Conservation (phyloP, 2,888 invertebrate species). For the Cerceris ruficornis region DNA sequence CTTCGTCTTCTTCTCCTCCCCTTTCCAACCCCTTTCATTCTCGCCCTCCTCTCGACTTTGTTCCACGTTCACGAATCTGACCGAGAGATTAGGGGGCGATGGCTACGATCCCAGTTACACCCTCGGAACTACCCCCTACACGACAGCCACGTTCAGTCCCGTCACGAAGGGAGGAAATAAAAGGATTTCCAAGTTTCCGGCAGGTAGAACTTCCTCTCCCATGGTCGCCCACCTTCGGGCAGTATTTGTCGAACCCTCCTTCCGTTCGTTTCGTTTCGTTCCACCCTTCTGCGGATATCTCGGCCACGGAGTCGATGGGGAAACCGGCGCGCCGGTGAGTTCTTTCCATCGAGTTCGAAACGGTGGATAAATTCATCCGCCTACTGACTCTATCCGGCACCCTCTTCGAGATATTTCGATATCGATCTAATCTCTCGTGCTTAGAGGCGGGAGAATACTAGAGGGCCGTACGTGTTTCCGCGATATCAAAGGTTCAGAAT, state of each 20-base stretch:
- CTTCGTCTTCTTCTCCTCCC: slow-evolving; percentile 4
- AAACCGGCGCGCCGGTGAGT: slow-evolving; percentile 20
- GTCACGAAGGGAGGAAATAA: slow-evolving; percentile 58
- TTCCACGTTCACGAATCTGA: slow-evolving; percentile 17
- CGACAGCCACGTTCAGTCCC: slow-evolving; percentile 38
- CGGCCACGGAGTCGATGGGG: slow-evolving; percentile 22
- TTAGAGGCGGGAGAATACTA: slow-evolving; percentile 13
- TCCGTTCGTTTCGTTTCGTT: slow-evolving; percentile 2
- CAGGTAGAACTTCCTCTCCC: slow-evolving; percentile 48
- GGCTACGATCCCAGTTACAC: slow-evolving; percentile 7
- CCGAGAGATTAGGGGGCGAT: slow-evolving; percentile 7
- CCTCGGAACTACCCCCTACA: slow-evolving; percentile 9
- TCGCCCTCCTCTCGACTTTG: slow-evolving; percentile 24
- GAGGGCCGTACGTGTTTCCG: too few species aligned
- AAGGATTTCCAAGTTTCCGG: slow-evolving; percentile 69
- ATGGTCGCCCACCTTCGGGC: slow-evolving; percentile 32
- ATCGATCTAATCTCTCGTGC: slow-evolving; percentile 47
- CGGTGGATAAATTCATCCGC: slow-evolving; percentile 10
- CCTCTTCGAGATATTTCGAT: slow-evolving; percentile 30
- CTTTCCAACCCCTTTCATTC: neutral
- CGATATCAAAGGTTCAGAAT: too few species aligned
- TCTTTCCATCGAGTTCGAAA: neutral
- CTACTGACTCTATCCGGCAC: slow-evolving; percentile 12
- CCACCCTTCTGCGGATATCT: slow-evolving; percentile 2
- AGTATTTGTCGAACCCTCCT: slow-evolving; percentile 28